A percentile compares a stretch with the other conserved stretches of the same genome.
Evolutionary conservation across 2,888 invertebrate genomes (phyloP).

Genomic region (Callyntrura sp.): DNA sequence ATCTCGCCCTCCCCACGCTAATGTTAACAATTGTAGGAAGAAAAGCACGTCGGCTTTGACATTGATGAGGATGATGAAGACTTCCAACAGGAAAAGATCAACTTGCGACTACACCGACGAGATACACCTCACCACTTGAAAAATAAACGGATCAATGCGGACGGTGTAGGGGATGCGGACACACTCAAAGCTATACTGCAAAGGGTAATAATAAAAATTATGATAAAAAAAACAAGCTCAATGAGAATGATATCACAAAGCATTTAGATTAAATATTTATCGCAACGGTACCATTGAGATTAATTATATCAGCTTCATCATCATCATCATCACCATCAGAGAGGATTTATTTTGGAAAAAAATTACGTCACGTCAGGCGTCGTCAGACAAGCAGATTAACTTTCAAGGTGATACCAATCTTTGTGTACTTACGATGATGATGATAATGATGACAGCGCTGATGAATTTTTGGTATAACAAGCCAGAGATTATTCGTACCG

Average conservation of each 20-base stretch:
- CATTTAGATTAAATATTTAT: slow-evolving; percentile 38
- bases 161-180: slow-evolving; percentile 83
- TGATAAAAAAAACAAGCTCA: neutral
- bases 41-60: slow-evolving; percentile 89
- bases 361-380: slow-evolving; percentile 7
- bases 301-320: too few species aligned
- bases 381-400: slow-evolving; percentile 16
- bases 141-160: slow-evolving; percentile 95
- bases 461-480: too few species aligned
- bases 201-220: slow-evolving; percentile 69
- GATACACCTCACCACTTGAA: slow-evolving; percentile 99
- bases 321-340: too few species aligned
- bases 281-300: neutral
- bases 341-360: too few species aligned
- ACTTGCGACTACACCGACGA: slow-evolving; percentile 91
- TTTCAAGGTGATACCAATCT: slow-evolving; percentile 14
- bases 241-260: neutral
- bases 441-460: neutral
- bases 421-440: neutral
- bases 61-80: slow-evolving; percentile 86
- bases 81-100: slow-evolving; percentile 81
- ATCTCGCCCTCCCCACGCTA: too few species aligned
- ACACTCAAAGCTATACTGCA: slow-evolving; percentile 82
- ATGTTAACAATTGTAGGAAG: slow-evolving; percentile 87
- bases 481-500: neutral